Evolutionary conservation across 2,113 vertebrate species (phyloP), one percentile per base, ranked within the genome.

Genomic region (Paraplagusia blochii): DNA sequence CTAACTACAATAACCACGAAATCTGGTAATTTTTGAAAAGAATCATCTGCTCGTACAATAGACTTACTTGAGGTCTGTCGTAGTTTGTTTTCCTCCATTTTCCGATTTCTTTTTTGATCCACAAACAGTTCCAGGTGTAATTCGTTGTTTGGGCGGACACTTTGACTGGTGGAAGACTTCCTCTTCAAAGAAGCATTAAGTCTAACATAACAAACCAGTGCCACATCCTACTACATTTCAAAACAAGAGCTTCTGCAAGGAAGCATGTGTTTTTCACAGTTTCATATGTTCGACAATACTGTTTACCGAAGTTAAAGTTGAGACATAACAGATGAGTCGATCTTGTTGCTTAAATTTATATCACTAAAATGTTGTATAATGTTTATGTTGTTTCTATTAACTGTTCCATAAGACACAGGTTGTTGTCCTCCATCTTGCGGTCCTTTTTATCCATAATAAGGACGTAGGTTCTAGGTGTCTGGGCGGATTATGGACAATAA

Each of bases 91-190:
- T 46, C 43, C 0, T 67, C 86, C 89, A 89, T 89, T 29, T 2
- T 29, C 22, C 6, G 0, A n/a, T n/a, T n/a, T 4, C 69, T 5
- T 12, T 15, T 48, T 44, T 55, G 50, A 36, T 7, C 62, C 16
- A 19, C 5, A 7, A 18, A 13, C 48, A 63, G 44, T 58, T 60
- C 49, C 5, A 52, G 16, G 17, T 50, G 1, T 18, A 42, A 13
- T n/a, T 45, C 10, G 44, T 48, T 44, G 77, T 79, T 65, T 18
- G 29, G 13, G 54, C 11, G 55, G 59, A 33, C 59, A 34, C 14
- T 19, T 62, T 40, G 4, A 40, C 64, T 34, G 51, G 18, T 70
- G 5, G 16, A 43, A 36, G 53, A 88, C 80, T 90, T 89, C 88
- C 88, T 86, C 49, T 49, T 44, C 74, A 44, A 53, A 58, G 6